Conservation (phyloP, 2,113 vertebrate species). For the Nannospalax galili region DNA sequence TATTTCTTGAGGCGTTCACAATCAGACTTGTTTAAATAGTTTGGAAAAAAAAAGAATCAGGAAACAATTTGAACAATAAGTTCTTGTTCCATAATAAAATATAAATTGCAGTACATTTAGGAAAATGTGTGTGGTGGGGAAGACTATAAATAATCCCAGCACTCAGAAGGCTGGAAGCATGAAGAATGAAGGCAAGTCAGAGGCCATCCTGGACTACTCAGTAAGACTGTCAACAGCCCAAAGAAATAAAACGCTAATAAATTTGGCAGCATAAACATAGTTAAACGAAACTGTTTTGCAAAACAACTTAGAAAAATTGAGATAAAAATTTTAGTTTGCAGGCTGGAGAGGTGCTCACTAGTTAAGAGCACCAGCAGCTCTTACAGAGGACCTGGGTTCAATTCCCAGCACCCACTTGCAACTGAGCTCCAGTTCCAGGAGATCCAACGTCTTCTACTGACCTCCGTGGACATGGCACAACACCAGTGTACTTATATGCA, state of each 20-base stretch:
- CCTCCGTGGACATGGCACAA: too few relatives aligned
- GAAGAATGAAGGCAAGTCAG: neutral
- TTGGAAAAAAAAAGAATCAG: neutral
- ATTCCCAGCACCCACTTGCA: too few relatives aligned
- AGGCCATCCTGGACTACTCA: neutral
- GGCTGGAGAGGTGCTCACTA: too few relatives aligned
- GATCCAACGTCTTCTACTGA: too few relatives aligned
- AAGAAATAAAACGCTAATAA: constrained; percentile 11
- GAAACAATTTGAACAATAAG: constrained; percentile 12
- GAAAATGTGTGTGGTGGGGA: neutral
- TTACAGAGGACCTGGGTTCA: too few relatives aligned
- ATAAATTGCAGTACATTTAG: constrained; percentile 1
- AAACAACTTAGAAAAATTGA: constrained; percentile 33
- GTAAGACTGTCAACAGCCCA: neutral
- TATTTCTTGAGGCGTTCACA: constrained; percentile 31
- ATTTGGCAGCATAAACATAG: neutral
- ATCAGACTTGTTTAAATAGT: neutral
- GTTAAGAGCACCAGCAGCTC: too few relatives aligned
- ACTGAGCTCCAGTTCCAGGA: too few relatives aligned
- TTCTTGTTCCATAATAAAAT: constrained; percentile 10
- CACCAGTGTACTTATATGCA: too few relatives aligned
- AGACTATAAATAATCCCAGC: too few relatives aligned
- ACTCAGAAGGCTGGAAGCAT: neutral
- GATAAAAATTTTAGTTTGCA: neutral
- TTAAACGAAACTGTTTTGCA: neutral